Base-by-base conservation (phyloP, 1,140 invertebrate genomes). In the Drosophila auraria region DNA sequence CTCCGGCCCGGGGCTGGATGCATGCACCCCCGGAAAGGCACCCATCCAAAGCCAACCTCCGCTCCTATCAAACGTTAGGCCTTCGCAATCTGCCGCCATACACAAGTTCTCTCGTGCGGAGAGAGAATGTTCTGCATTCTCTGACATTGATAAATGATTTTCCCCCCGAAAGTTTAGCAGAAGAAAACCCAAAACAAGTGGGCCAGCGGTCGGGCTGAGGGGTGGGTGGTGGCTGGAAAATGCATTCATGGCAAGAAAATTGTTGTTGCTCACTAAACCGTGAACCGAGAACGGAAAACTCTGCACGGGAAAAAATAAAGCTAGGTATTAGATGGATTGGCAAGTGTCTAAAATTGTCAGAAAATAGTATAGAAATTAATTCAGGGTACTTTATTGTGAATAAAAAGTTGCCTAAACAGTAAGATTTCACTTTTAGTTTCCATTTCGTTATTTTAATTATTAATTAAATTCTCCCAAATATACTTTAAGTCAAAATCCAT, bases 61-160 rank as follows among this genome's bases (percentile, higher is more conserved):
- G 20, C 20, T 51, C 15, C 64, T 60, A 73, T 73, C 66, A 72
- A 70, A 51, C 15, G 68, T 50, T 70, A 78, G 75, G 75, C 75
- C 64, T 65, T 78, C 38, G 56, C 71, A 74, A 74, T 74, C 71
- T 74, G 75, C 64, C 65, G 58, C 36, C 64, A 40, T 60, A 78
- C 53, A 78, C 64, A 78, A 78, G 65, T 78, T 44, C 75, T 86
- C 80, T 87, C 80, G 80, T 89, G 87, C 86, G 87, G 82, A 89
- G 76, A 86, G 82, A 81, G 87, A 78, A 73, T 73, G 68, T 73
- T 72, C 71, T 74, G 54, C 78, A 90, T 86, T 90, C 82, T 61
- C 75, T 90, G 86, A 90, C 86, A 90, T 90, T 90, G 86, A 90
- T 90, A 90, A 90, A 90, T 90, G 87, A 90, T 91, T 91, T 82